Evolutionary conservation across 2,888 invertebrate species (phyloP).

Genomic region (Morpho helenor): DNA sequence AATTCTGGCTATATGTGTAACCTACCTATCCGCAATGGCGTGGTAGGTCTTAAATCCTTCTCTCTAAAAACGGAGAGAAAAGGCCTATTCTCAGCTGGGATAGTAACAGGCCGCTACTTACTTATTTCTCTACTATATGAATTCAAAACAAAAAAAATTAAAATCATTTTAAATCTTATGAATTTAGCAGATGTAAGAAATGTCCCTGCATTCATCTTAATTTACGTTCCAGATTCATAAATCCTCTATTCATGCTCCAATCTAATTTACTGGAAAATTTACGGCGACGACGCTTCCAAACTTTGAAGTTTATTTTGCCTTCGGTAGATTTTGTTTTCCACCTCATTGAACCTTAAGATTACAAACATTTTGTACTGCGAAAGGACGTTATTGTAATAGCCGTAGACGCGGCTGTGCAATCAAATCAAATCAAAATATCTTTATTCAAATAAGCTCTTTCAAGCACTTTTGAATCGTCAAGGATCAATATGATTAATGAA

Average conservation of each 20-base stretch:
- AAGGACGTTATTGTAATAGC: background rate
- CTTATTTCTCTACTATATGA: too few species aligned
- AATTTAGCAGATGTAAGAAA: too few species aligned
- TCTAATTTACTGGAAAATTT: conserved; percentile 9
- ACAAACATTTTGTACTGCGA: background rate
- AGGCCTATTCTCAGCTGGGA: too few species aligned
- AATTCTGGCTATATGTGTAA: too few species aligned
- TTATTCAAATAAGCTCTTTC: too few species aligned
- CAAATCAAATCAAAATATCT: background rate
- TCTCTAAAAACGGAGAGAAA: too few species aligned
- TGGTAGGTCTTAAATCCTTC: too few species aligned
- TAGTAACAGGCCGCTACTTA: too few species aligned
- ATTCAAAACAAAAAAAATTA: background rate
- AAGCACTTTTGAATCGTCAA: too few species aligned
- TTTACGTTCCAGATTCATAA: background rate
- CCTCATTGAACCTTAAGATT: background rate
- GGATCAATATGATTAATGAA: too few species aligned
- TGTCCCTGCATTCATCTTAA: background rate
- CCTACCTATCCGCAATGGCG: too few species aligned
- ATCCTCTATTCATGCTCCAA: conserved; percentile 3
- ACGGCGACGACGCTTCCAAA: background rate
- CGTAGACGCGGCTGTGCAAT: background rate
- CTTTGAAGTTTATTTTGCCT: background rate
- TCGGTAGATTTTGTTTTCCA: background rate
- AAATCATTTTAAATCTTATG: background rate